Conservation (phyloP, 2,888 invertebrate genomes). For the Coelinius sp. region DNA sequence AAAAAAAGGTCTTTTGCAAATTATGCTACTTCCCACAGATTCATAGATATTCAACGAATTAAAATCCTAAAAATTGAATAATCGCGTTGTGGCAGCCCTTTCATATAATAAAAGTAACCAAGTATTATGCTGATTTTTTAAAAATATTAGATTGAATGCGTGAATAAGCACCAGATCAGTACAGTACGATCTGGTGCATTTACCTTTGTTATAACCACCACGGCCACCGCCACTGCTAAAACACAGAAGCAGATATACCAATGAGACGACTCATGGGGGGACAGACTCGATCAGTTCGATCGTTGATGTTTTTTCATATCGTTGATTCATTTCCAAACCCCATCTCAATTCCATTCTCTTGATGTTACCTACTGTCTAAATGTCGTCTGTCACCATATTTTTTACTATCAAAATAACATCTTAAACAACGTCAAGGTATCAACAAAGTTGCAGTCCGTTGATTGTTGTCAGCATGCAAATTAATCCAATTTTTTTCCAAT, state of each 20-base stretch:
- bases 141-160: conserved; percentile 72
- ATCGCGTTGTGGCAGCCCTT: conserved; percentile 65
- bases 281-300: conserved; percentile 71
- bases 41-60: background rate
- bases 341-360: conserved; percentile 69
- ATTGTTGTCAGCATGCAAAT: conserved; percentile 1
- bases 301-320: conserved; percentile 73
- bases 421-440: conserved; percentile 34
- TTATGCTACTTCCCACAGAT: too few relatives aligned
- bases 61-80: background rate
- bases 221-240: conserved; percentile 94
- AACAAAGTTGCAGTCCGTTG: conserved; percentile 2
- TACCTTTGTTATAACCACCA: conserved; percentile 98
- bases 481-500: background rate
- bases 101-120: conserved; percentile 69
- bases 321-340: conserved; percentile 72
- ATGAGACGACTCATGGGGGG: conserved; percentile 78
- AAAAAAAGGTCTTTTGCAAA: too few relatives aligned
- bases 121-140: conserved; percentile 60
- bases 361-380: conserved; percentile 75
- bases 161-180: conserved; percentile 83
- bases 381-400: conserved; percentile 69
- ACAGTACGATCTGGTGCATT: conserved; percentile 82
- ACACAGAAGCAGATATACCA: conserved; percentile 87
- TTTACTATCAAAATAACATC: background rate